Base-by-base conservation (phyloP, 2,888 invertebrate genomes). In the Caenorhabditis panamensis region DNA sequence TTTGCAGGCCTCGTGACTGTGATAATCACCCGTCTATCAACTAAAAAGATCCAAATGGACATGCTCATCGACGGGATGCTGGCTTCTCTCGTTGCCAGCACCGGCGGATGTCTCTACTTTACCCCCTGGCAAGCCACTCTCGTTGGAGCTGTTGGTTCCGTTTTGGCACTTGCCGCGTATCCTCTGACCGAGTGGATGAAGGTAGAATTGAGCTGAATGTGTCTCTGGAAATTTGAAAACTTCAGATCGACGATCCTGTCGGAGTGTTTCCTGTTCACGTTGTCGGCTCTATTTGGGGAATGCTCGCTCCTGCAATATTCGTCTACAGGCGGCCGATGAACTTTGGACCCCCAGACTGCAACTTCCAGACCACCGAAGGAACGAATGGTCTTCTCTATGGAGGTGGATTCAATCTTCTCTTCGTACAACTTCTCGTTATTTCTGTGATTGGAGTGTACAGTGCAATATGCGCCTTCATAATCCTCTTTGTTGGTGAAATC, bases 261-360 rank as follows among this genome's bases (percentile, higher is more conserved):
- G 89, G 89, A 18, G 86, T 89, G 3, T 79, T 89, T 47, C 89
- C 89, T 4, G 89, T 89, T 1, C 89, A 89, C 69, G 89, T 89
- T 0, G 80, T 89, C 44, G 89, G 85, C 20, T 85, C 89, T 5
- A 81, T 82, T 8, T 89, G 89, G 89, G 89, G 88, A 72, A 89
- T 89, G 89, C 71, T 89, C 16, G 82, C 86, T 67, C 89, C 87
- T 1, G 89, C 87, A 3, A 83, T 89, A 13, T 89, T 89, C 58
- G 84, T 86, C 5, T 64, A 83, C 53, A 79, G 83, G 9, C 41
- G 80, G 31, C 64, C 51, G 75, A 88, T 78, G 80, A 80, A 80
- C 22, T 75, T 75, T 16, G 80, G 69, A 20, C 80, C 75, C 0
- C 69, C 68, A 0, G 75, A 66, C 11, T 79, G 79, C 18, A 59